Evolutionary conservation across 2,113 vertebrate species (phyloP).

Genomic region (Engystomops pustulosus): DNA sequence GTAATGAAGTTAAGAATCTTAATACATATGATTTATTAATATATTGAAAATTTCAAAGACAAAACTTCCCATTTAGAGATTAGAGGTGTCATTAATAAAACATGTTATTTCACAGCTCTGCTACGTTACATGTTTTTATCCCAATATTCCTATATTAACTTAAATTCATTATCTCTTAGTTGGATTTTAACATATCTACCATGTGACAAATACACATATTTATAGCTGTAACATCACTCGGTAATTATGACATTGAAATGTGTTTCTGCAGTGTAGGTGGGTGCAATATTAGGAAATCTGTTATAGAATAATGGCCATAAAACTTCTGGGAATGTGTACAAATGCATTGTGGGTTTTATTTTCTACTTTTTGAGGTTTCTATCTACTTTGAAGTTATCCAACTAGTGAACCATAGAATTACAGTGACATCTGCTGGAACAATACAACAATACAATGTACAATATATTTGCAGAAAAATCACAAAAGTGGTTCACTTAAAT

Average conservation of each 20-base stretch:
- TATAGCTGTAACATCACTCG: neutral
- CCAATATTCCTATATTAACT: slow-evolving; percentile 22
- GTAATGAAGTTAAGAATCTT: neutral
- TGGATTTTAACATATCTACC: neutral
- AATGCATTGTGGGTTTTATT: neutral
- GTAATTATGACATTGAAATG: neutral
- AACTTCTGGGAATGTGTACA: slow-evolving; percentile 45
- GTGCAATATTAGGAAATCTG: neutral
- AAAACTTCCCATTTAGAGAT: neutral
- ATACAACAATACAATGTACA: neutral
- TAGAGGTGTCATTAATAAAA: neutral
- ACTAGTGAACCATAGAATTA: slow-evolving; percentile 15
- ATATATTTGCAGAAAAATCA: neutral
- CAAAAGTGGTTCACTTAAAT: neutral
- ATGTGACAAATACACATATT: neutral
- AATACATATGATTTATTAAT: neutral
- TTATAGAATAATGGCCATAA: neutral
- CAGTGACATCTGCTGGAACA: slow-evolving; percentile 55
- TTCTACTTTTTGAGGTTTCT: neutral
- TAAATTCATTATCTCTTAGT: slow-evolving; percentile 10
- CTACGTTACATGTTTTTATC: slow-evolving; percentile 1
- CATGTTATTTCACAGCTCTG: neutral
- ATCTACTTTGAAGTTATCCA: neutral
- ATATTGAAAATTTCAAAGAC: slow-evolving; percentile 12
- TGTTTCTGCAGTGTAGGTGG: neutral